phyloP scores from a whole-genome alignment of 2,888 invertebrate species.

The Elaeidobius kamerunicus region DNA sequence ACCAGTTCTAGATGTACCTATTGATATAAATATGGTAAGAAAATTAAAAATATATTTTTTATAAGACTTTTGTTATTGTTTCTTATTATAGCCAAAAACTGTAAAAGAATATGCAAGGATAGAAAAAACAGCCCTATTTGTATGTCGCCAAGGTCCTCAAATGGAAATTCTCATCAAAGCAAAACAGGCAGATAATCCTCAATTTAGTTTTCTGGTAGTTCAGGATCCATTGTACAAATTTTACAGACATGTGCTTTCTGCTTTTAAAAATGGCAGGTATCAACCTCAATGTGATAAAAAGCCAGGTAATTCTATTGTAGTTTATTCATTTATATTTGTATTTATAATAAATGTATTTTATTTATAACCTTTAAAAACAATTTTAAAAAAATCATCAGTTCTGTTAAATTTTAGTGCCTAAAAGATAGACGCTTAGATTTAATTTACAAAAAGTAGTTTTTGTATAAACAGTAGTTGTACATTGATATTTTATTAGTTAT shows the following conservation, averaged over 20 bases:
- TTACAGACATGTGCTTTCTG: slow-evolving; percentile 73
- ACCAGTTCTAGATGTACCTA: slow-evolving; percentile 70
- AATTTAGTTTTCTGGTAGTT: slow-evolving; percentile 90
- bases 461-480: not conserved
- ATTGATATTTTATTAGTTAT: too few species aligned
- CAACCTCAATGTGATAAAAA: slow-evolving; percentile 37
- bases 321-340: too few species aligned
- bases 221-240: slow-evolving; percentile 82
- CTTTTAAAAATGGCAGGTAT: slow-evolving; percentile 68
- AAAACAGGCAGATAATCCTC: slow-evolving; percentile 89
- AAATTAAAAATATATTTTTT: not conserved
- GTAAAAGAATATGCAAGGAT: slow-evolving; percentile 90
- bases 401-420: too few species aligned
- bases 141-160: slow-evolving; percentile 87
- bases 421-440: too few species aligned
- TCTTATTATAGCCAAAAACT: slow-evolving; percentile 68
- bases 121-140: slow-evolving; percentile 89
- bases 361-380: too few species aligned
- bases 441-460: slow-evolving; percentile 12
- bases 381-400: too few species aligned
- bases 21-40: slow-evolving; percentile 68
- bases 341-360: too few species aligned
- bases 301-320: slow-evolving; percentile 41
- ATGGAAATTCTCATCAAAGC: slow-evolving; percentile 99
- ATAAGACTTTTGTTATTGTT: slow-evolving; percentile 7